These are phyloP conservation scores for Rhombomys opimus DNA, from an alignment of 2,113 vertebrate species.

Conservation along the genomic window DNA sequence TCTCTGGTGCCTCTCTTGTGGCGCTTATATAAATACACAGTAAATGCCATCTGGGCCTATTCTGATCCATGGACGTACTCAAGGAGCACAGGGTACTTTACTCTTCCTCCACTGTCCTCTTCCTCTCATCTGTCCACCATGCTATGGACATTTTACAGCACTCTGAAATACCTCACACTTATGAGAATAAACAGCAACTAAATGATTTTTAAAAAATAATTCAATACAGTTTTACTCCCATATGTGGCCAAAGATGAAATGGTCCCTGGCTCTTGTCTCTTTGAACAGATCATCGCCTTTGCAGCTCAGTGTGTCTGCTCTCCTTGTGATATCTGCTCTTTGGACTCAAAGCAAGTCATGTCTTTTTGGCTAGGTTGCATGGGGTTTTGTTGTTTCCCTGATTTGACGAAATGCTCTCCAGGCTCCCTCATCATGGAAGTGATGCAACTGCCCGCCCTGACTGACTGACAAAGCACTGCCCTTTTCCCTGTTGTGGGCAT, in stretches of 20 bases:
- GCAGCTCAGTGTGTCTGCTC: constrained; percentile 10
- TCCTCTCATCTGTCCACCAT: not conserved
- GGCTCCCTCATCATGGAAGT: constrained; percentile 1
- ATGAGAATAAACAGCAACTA: constrained; percentile 99
- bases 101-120: not conserved
- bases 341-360: constrained; percentile 11
- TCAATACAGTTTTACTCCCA: not conserved
- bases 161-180: constrained; percentile 99
- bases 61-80: not conserved
- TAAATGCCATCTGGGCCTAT: not conserved
- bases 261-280: not conserved
- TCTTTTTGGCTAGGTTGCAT: not conserved
- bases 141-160: constrained; percentile 93
- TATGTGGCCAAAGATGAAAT: not conserved
- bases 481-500: not conserved
- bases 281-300: not conserved
- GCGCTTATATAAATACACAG: not conserved
- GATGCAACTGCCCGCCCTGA: not conserved
- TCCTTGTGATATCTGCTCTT: not conserved
- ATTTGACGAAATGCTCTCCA: not conserved
- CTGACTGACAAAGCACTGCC: not conserved
- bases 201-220: constrained; percentile 77
- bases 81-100: fast-evolving
- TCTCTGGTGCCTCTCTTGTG: not conserved
- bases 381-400: not conserved